A percentile compares a stretch with the other conserved stretches of the same genome.
These are phyloP conservation scores for Octonoba sinensis DNA, from an alignment of 2,888 invertebrate species.

Conservation along the genomic window DNA sequence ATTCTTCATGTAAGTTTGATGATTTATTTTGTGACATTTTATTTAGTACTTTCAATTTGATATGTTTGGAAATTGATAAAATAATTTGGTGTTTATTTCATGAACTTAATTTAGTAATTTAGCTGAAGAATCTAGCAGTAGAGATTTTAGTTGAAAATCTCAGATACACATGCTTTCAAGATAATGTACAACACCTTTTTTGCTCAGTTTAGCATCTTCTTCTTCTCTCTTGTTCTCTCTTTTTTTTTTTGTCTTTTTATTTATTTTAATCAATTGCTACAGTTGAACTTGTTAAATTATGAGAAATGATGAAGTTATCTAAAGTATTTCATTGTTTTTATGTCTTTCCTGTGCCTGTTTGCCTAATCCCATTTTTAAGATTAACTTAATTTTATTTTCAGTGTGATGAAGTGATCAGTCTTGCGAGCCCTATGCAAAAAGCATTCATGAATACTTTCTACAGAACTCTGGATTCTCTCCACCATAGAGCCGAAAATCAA, in stretches of 20 bases:
- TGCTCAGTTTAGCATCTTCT: neutral
- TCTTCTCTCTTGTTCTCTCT: no score
- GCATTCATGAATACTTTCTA: slow-evolving; percentile 28
- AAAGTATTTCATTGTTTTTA: no score
- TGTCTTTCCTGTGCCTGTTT: no score
- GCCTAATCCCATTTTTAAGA: neutral
- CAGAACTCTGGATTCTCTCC: slow-evolving; percentile 29
- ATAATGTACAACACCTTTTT: no score
- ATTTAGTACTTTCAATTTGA: neutral
- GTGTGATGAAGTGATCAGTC: slow-evolving; percentile 29
- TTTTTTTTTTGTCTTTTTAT: no score
- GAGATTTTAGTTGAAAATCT: no score
- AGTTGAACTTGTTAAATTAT: no score
- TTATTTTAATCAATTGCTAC: no score
- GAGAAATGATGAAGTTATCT: no score
- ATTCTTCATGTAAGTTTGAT: slow-evolving; percentile 42
- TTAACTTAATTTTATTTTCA: slow-evolving; percentile 21
- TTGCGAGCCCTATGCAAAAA: neutral
- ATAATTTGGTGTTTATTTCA: neutral
- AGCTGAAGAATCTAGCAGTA: no score
- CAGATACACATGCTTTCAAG: no score
- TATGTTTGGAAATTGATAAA: no score
- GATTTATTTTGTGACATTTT: neutral
- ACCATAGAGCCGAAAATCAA: slow-evolving; percentile 15
- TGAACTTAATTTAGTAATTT: neutral